Conservation (phyloP, 2,797 vertebrate genomes). For the Enteromius paludinosus region DNA sequence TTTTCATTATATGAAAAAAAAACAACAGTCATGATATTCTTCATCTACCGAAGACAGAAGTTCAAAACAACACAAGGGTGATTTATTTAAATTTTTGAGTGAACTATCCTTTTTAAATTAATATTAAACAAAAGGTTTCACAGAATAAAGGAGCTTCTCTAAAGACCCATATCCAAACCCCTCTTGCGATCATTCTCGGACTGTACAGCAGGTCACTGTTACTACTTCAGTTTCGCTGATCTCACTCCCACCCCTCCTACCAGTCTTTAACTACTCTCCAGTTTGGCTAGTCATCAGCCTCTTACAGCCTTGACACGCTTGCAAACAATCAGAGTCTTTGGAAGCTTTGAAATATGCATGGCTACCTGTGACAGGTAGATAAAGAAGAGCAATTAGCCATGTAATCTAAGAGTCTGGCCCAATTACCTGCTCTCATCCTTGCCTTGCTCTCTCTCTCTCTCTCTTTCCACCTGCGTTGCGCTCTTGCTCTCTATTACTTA, state of each 20-base stretch:
- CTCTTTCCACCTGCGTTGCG: constrained; percentile 6
- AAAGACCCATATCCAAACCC: not conserved
- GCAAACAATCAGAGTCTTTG: constrained; percentile 87
- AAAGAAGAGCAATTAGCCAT: constrained; percentile 89
- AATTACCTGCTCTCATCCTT: constrained; percentile 64
- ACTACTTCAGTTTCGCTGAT: constrained; percentile 29
- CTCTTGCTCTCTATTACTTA: constrained; percentile 88
- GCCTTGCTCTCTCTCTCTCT: not conserved
- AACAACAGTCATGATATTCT: not conserved
- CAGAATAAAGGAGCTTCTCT: constrained; percentile 4
- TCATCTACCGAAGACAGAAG: not conserved
- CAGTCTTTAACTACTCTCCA: constrained; percentile 81
- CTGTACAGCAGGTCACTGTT: not conserved
- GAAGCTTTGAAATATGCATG: constrained; percentile 89
- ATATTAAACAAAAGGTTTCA: not conserved
- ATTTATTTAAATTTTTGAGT: not conserved
- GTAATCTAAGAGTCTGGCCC: constrained; percentile 82
- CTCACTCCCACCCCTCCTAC: constrained; percentile 62
- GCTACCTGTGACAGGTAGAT: constrained; percentile 85
- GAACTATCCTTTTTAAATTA: not conserved
- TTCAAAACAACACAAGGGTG: not conserved
- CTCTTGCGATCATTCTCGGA: constrained; percentile 4
- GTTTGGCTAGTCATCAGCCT: constrained; percentile 82
- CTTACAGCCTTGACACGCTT: constrained; percentile 83
- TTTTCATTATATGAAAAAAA: constrained; percentile 2